phyloP scores from a whole-genome alignment of 2,113 vertebrate genomes.

The Macaca fascicularis region T2T-MFA8v1.1 NC_088387.1:54273001-54273500 shows the following conservation, averaged over 20 bases:
- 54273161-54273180: neutral
- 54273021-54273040: neutral
- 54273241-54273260: neutral
- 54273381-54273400: neutral
- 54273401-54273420: neutral
- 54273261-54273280: neutral
- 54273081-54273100: neutral
- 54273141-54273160: neutral
- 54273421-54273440: neutral
- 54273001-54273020: neutral
- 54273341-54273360: slow-evolving; percentile 11
- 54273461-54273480: neutral
- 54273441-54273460: neutral
- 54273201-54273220: neutral
- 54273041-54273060: neutral
- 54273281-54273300: neutral
- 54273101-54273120: neutral
- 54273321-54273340: neutral
- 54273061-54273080: neutral
- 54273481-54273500: neutral
- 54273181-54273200: neutral
- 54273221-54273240: neutral
- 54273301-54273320: neutral
- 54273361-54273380: neutral
- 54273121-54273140: neutral